These are phyloP conservation scores for Accipiter virgatus DNA, from an alignment of 2,113 vertebrate genomes.

Conservation along the genomic window DNA sequence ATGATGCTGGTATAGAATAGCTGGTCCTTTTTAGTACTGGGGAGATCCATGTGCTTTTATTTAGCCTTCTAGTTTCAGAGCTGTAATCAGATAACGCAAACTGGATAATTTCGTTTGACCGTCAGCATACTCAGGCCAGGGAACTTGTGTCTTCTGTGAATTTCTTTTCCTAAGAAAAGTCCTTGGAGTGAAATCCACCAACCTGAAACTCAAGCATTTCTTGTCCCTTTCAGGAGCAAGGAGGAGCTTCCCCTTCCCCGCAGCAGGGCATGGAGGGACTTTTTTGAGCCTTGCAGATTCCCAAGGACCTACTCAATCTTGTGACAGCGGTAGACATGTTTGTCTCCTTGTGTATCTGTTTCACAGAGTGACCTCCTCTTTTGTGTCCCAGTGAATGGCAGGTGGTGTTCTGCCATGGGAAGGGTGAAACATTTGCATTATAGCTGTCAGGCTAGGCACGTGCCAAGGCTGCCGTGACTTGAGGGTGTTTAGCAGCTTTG, in stretches of 20 bases:
- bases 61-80: too few species aligned
- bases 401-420: background rate
- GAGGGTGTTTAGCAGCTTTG: background rate
- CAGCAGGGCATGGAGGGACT: background rate
- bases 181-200: background rate
- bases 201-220: background rate
- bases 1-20: background rate
- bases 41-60: background rate
- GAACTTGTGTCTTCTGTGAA: background rate
- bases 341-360: background rate
- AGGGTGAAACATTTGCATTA: fast-evolving
- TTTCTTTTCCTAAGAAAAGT: background rate
- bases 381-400: background rate
- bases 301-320: background rate
- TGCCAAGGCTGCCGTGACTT: background rate
- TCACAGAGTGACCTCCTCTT: background rate
- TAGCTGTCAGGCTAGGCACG: fast-evolving
- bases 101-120: background rate
- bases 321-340: background rate
- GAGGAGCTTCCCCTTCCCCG: background rate
- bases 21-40: background rate
- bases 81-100: background rate
- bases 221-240: background rate
- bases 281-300: background rate
- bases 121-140: fast-evolving